Evolutionary conservation across 2,888 invertebrate genomes (phyloP), one percentile per base, ranked within the genome.

Genomic region (Homarus gammarus): DNA sequence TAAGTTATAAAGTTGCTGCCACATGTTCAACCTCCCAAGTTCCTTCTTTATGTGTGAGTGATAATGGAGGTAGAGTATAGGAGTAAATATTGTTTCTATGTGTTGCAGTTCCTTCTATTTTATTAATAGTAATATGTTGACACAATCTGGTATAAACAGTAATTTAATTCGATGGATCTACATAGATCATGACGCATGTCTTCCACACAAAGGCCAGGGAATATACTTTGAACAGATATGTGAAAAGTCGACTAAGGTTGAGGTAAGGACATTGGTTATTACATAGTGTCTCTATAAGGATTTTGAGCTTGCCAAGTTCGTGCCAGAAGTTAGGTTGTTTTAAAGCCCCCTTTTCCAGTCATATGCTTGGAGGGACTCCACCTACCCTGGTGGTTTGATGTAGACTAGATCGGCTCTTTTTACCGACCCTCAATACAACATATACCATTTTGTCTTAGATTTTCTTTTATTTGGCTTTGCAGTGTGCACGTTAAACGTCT

Each of bases 401-500:
- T 88, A 88, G 88, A 78, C 33, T 88, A 88, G 88, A 77, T 38
- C 51, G 68, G 40, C 33, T 49, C 18, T 33, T 40, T 81, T 77
- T 84, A 78, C 40, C 49, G 44, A 38, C 88, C 79, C 79, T 61
- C n/a, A 40, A 31, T 64, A 33, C 38, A 56, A 70, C 72, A 51
- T 38, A 72, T 36, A 68, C n/a, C 33, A 49, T 70, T 88, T 87
- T 87, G 44, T 61, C 33, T 75, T 87, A 87, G 81, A 82, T 40
- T 33, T 87, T 36, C 40, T 75, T 84, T 77, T 70, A 36, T 78
- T 84, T 88, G 72, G 88, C 88, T 88, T 88, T 87, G 87, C 77
- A 88, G 83, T 83, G 83, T 88, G 88, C 88, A 88, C 83, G 88
- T 75, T 78, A 84, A 82, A 79, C 40, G 56, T 56, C 51, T 56